These are phyloP conservation scores for Platypus cylindrus DNA, from an alignment of 2,888 invertebrate genomes.

Conservation along the genomic window DNA sequence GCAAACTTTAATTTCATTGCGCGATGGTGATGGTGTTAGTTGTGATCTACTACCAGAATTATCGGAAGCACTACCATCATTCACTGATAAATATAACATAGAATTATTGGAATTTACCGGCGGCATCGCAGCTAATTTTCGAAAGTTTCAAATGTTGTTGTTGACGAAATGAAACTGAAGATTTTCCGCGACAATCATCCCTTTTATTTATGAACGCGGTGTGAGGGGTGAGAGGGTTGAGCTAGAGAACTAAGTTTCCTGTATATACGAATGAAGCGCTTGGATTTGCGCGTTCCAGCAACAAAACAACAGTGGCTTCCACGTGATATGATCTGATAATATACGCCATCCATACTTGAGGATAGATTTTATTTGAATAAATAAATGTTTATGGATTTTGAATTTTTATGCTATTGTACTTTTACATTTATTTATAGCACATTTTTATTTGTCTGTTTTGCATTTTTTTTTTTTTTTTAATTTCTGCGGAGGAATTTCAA, in stretches of 20 bases:
- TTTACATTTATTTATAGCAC: too few relatives aligned
- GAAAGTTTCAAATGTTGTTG: too few relatives aligned
- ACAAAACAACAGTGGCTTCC: neutral
- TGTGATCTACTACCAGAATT: constrained; percentile 31
- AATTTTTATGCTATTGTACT: too few relatives aligned
- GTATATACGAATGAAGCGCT: too few relatives aligned
- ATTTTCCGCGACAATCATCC: constrained; percentile 1
- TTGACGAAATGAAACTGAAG: constrained; percentile 4
- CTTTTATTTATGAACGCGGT: constrained; percentile 9
- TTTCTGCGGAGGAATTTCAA: too few relatives aligned
- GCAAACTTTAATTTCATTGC: constrained; percentile 44
- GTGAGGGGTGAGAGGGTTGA: constrained; percentile 4
- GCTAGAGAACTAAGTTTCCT: constrained; percentile 5
- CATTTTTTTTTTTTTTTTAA: too few relatives aligned
- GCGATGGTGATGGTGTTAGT: constrained; percentile 41
- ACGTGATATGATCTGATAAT: too few relatives aligned
- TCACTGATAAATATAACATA: constrained; percentile 8
- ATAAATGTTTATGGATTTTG: too few relatives aligned
- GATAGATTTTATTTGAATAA: too few relatives aligned
- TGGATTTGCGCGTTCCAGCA: too few relatives aligned
- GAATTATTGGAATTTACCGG: constrained; percentile 6
- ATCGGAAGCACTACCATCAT: constrained; percentile 5
- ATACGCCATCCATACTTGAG: too few relatives aligned
- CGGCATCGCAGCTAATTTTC: neutral
- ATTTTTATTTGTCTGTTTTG: too few relatives aligned